These are phyloP conservation scores for Leguminivora glycinivorella DNA, from an alignment of 1,140 invertebrate genomes.

Conservation along the genomic window DNA sequence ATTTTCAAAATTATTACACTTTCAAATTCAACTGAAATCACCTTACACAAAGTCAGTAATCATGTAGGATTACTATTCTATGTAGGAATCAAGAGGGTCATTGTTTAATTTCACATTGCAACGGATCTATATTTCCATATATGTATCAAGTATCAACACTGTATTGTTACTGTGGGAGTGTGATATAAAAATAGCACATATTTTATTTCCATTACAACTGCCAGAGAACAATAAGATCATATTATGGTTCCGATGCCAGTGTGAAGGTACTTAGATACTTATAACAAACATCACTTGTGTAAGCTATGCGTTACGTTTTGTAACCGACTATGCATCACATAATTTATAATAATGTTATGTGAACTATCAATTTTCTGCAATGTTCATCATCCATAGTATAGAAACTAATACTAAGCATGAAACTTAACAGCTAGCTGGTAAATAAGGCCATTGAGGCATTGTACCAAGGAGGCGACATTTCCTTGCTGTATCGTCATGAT, in stretches of 20 bases:
- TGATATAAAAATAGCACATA: constrained; percentile 16
- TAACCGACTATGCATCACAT: background rate
- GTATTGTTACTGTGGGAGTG: constrained; percentile 2
- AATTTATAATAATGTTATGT: too few species aligned
- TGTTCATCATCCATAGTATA: too few species aligned
- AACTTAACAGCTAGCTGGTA: too few species aligned
- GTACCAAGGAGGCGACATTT: too few species aligned
- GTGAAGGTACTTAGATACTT: constrained; percentile 38
- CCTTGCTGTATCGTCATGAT: too few species aligned
- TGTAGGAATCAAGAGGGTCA: background rate
- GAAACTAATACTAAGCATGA: too few species aligned
- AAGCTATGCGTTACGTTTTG: constrained; percentile 33
- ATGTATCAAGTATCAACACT: constrained; percentile 22
- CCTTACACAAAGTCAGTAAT: too few species aligned
- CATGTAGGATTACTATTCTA: background rate
- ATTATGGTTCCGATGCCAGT: constrained; percentile 51
- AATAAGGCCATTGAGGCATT: too few species aligned
- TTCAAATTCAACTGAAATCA: too few species aligned
- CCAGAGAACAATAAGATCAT: constrained; percentile 50
- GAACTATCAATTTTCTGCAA: too few species aligned
- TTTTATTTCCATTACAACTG: constrained; percentile 45
- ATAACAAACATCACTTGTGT: constrained; percentile 48
- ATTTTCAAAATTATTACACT: too few species aligned
- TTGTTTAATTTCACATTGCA: constrained; percentile 1
- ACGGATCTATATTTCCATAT: background rate